Evolutionary conservation across 2,113 vertebrate species (phyloP).

Genomic region (Salvelinus fontinalis): DNA sequence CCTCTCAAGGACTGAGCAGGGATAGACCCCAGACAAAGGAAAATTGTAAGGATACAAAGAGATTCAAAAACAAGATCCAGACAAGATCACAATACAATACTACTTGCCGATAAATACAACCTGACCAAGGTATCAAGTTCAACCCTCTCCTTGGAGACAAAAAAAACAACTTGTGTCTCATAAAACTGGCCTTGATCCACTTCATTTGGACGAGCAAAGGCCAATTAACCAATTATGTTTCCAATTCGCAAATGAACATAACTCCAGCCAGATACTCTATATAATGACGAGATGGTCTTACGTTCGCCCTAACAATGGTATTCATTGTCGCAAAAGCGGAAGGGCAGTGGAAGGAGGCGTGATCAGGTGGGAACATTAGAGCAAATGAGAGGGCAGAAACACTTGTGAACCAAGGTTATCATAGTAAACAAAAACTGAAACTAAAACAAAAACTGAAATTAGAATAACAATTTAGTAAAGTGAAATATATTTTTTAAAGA

Average conservation of each 20-base stretch:
- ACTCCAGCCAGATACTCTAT: not conserved
- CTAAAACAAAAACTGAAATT: too few relatives aligned
- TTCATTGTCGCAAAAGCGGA: too few relatives aligned
- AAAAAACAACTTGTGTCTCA: not conserved
- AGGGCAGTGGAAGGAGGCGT: too few relatives aligned
- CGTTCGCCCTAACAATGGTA: too few relatives aligned
- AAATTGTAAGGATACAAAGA: constrained; percentile 41
- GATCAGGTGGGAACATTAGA: too few relatives aligned
- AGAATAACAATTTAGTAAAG: too few relatives aligned
- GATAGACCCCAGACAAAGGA: not conserved
- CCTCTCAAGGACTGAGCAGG: constrained; percentile 32
- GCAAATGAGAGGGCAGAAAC: too few relatives aligned
- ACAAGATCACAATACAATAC: constrained; percentile 22
- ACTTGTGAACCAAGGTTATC: too few relatives aligned
- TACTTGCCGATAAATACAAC: constrained; percentile 18
- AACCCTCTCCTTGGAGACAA: constrained; percentile 26
- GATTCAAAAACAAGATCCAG: constrained; percentile 34
- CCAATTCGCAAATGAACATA: not conserved
- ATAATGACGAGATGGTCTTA: too few relatives aligned
- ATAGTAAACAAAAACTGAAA: too few relatives aligned
- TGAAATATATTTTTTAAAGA: too few relatives aligned
- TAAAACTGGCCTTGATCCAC: not conserved
- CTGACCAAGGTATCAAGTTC: not conserved
- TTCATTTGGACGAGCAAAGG: not conserved
- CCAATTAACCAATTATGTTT: not conserved